Evolutionary conservation across 2,113 vertebrate species (phyloP).

Genomic region (Narcine bancroftii): DNA sequence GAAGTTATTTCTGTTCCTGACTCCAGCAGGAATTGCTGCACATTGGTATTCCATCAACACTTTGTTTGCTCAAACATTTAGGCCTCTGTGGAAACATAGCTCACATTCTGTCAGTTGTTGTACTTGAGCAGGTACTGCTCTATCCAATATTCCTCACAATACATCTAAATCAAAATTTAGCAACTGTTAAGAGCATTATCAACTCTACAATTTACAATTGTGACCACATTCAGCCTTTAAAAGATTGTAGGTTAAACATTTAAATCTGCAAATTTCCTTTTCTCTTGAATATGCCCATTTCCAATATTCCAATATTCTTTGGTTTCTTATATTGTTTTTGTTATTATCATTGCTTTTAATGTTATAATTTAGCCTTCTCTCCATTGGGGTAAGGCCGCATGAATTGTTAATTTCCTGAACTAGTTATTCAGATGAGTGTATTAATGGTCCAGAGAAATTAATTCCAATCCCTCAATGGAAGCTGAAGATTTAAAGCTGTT

Average conservation of each 20-base stretch:
- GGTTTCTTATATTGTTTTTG: background rate
- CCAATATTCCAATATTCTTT: no score
- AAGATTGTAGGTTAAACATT: background rate
- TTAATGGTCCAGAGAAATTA: no score
- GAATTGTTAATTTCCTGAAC: no score
- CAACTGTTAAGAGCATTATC: background rate
- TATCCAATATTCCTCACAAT: background rate
- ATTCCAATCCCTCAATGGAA: no score
- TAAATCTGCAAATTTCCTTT: background rate
- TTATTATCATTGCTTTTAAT: background rate
- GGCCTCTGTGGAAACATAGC: background rate
- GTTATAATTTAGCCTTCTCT: background rate
- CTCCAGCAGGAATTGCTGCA: background rate
- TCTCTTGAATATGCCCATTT: background rate
- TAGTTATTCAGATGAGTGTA: no score
- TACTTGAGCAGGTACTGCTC: background rate
- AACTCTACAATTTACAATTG: background rate
- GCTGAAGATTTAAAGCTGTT: no score
- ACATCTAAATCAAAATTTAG: background rate
- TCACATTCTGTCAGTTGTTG: background rate
- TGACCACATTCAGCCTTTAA: background rate
- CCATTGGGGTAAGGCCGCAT: no score
- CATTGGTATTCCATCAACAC: background rate
- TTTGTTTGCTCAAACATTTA: background rate
- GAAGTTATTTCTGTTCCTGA: background rate